Conservation (phyloP, 2,888 invertebrate species). For the Phoronis australis region DNA sequence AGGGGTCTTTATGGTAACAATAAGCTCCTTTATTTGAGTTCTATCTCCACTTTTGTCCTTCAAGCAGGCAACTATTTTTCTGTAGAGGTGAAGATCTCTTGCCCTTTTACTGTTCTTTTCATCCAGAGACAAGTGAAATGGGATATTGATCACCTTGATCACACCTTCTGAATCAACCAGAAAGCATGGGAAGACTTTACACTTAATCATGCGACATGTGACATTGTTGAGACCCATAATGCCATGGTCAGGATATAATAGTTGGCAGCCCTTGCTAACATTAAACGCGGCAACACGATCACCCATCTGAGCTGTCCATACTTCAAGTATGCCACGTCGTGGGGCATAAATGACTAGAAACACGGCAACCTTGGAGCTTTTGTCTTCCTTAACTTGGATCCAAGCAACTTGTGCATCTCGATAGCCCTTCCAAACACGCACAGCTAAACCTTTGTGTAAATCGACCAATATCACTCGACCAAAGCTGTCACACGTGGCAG, state of each 20-base stretch:
- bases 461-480: slow-evolving; percentile 86
- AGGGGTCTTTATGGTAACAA: no score
- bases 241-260: slow-evolving; percentile 73
- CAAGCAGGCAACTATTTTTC: slow-evolving; percentile 58
- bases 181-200: slow-evolving; percentile 58
- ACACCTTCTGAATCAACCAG: slow-evolving; percentile 79
- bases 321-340: slow-evolving; percentile 81
- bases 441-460: slow-evolving; percentile 69
- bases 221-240: slow-evolving; percentile 68
- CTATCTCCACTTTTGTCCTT: slow-evolving; percentile 41
- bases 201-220: slow-evolving; percentile 37
- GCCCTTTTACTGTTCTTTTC: slow-evolving; percentile 82
- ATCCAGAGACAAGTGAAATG: slow-evolving; percentile 69
- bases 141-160: slow-evolving; percentile 76
- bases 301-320: slow-evolving; percentile 86
- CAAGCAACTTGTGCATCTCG: slow-evolving; percentile 93
- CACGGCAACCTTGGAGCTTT: slow-evolving; percentile 55
- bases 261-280: slow-evolving; percentile 69
- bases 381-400: slow-evolving; percentile 70
- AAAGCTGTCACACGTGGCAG: slow-evolving; percentile 76
- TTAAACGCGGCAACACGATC: slow-evolving; percentile 85
- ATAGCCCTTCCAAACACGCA: slow-evolving; percentile 92
- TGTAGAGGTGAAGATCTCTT: slow-evolving; percentile 78
- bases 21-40: slow-evolving; percentile 31
- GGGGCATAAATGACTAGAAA: slow-evolving; percentile 92